Base-by-base conservation (phyloP, 2,797 vertebrate genomes). In the Galago senegalensis region DNA sequence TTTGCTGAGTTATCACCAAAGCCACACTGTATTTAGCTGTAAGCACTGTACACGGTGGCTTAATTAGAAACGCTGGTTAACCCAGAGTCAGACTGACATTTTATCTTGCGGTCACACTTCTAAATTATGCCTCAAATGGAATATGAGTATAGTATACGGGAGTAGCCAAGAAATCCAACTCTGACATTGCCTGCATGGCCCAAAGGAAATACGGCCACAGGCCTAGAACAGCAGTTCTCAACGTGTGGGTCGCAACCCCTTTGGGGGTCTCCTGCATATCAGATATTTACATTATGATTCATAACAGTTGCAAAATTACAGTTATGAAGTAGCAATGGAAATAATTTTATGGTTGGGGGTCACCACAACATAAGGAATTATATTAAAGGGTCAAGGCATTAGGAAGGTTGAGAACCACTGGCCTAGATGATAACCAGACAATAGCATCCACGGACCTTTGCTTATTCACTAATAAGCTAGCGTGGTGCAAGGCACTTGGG, bases 1-100 rank as follows among this genome's bases (percentile, higher is more conserved):
- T 97, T 96, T 96, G 95, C 91, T 91, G 93, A 97, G 58, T 88
- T 96, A 87, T 89, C 84, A 6, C 93, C 80, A 89, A 96, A 90
- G 94, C 61, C 95, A 46, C 31, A 82, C 18, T 93, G 96, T 65
- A 69, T 79, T 96, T 93, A 91, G 81, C 94, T 93, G 61, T 80
- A 82, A 97, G 93, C 88, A 84, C 69, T 92, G 73, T 43, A 69
- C 63, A 70, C 18, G 2, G 1, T 4, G 27, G 93, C 90, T 96
- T 97, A 95, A 95, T 94, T 93, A 93, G 95, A 91, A 87, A 85
- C 81, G 56, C 77, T 21, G 16, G 53, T 61, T 96, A 90, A 83
- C 82, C 92, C 67, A 46, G 90, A 89, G 82, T 90, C 69, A 88
- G 77, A n/a, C 13, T 72, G 86, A 87, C 58, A 6, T 43, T 88